Conservation (phyloP, 2,888 invertebrate genomes). For the Xylophagus ater region DNA sequence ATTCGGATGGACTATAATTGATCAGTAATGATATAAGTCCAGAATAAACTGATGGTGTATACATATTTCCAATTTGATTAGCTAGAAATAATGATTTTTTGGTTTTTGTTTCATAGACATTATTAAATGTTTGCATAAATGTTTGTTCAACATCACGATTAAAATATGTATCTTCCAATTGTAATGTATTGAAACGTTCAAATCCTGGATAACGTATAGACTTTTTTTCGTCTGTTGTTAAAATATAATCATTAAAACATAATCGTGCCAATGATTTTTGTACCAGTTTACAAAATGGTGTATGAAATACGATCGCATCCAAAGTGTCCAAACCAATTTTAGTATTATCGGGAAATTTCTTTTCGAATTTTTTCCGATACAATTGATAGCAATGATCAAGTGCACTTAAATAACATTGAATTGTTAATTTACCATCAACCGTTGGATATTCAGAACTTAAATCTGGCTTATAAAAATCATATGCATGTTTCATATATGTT, state of each 20-base stretch:
- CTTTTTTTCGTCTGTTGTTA: constrained; percentile 44
- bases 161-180: constrained; percentile 77
- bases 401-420: constrained; percentile 87
- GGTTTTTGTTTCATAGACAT: constrained; percentile 69
- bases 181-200: constrained; percentile 53
- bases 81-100: constrained; percentile 76
- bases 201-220: constrained; percentile 53
- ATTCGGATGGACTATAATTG: constrained; percentile 47
- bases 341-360: constrained; percentile 39
- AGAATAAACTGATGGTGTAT: constrained; percentile 92
- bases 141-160: constrained; percentile 83
- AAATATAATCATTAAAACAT: constrained; percentile 75
- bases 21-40: constrained; percentile 79
- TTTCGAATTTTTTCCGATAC: constrained; percentile 61
- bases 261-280: constrained; percentile 94
- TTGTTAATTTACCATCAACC: constrained; percentile 91
- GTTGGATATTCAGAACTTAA: constrained; percentile 87
- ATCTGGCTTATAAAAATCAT: constrained; percentile 98
- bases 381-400: constrained; percentile 86
- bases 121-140: constrained; percentile 64
- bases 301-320: constrained; percentile 81
- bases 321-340: constrained; percentile 54
- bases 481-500: constrained; percentile 85
- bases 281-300: constrained; percentile 93
- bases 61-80: constrained; percentile 96